Evolutionary conservation across 1,140 invertebrate genomes (phyloP).

Genomic region (Triops cancriformis): DNA sequence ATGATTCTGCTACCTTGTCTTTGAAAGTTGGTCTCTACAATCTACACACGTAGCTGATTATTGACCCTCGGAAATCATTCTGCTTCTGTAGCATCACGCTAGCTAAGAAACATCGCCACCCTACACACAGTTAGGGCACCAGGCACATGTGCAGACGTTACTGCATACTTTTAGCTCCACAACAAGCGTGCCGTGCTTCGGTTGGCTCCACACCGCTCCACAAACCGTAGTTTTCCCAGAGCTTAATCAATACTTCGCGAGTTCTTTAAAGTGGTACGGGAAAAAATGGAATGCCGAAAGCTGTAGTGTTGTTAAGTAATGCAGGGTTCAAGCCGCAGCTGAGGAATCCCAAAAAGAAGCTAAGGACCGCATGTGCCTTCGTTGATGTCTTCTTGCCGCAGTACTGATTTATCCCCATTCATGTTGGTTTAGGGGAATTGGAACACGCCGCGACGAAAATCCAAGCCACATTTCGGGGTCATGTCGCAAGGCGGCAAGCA

Average conservation of each 20-base stretch:
- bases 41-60: neutral
- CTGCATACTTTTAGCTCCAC: neutral
- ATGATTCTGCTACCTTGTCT: neutral
- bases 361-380: neutral
- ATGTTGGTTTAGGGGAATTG: conserved; percentile 37
- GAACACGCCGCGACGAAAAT: conserved; percentile 56
- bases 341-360: neutral
- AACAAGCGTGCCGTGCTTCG: neutral
- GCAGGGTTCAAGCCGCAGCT: neutral
- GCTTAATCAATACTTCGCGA: neutral
- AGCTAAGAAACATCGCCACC: neutral
- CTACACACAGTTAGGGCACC: neutral
- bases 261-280: neutral
- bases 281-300: neutral
- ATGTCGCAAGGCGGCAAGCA: conserved; percentile 54
- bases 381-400: neutral
- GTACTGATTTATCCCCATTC: neutral
- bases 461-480: conserved; percentile 56
- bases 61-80: neutral
- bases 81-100: neutral
- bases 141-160: neutral
- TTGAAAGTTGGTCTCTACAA: neutral
- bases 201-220: neutral
- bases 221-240: neutral
- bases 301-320: neutral